Base-by-base conservation (phyloP, 1,140 invertebrate genomes). In the Drosophila pallidifrons region DNA sequence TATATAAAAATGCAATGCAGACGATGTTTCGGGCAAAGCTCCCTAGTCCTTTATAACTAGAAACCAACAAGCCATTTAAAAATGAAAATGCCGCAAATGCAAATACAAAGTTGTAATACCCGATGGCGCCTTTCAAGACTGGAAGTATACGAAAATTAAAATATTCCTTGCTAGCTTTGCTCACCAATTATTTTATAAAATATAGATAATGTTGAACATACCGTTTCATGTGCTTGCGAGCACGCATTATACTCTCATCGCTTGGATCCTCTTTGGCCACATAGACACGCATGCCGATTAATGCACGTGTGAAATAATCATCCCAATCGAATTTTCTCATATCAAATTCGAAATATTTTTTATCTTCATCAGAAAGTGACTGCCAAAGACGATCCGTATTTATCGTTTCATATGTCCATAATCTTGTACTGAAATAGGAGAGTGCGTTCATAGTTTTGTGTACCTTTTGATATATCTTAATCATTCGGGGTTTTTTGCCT, bases 381-480 rank as follows among this genome's bases (percentile, higher is more conserved):
- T 92, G 76, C 90, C 95, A 94, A 35, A 98, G 88, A 4, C 85
- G 82, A 47, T 94, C 91, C 0, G 94, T 93, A 77, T 97, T 97
- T 0, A 93, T 90, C 73, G 95, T 95, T 3, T 93, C 87, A 81
- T 97, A 96, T 30, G 93, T 93, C 95, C 96, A 97, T 65, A 94
- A 91, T 32, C 94, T 90, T 0, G 93, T 92, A 2, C 94, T 93
- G 88, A 97, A 73, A 97, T 76, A 95, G 96, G 15, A 94, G 93
- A 97, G 92, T 1, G 95, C 94, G 7, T 92, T 91, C 1, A 95
- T 93, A 64, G 96, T 95, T 77, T 95, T 94, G 51, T 95, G 94
- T 15, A 97, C 94, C 88, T 95, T 96, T 5, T 93, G 92, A 81
- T 97, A 97, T 1, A 96, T 94, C 79, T 94, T 94, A 5, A 95